These are phyloP conservation scores for Hirtodrosophila histrioides DNA, from an alignment of 2,888 invertebrate species.

Conservation along the genomic window DNA sequence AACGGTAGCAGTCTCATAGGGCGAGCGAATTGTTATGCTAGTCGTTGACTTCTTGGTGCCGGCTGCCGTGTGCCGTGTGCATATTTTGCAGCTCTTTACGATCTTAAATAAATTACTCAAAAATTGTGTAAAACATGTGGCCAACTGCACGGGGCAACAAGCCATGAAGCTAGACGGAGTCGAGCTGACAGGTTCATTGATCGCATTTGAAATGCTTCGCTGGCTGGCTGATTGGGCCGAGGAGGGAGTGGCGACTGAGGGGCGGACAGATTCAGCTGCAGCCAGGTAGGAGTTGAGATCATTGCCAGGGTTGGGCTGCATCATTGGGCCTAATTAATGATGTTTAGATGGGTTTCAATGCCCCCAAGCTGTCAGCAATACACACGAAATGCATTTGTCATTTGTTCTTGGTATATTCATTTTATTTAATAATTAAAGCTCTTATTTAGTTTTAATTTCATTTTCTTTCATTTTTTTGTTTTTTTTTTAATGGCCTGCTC, in stretches of 20 bases:
- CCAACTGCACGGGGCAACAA: constrained; percentile 2
- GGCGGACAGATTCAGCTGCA: neutral
- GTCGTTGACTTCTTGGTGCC: constrained; percentile 63
- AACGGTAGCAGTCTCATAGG: constrained; percentile 78
- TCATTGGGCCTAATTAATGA: constrained; percentile 63
- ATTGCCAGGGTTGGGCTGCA: constrained; percentile 13
- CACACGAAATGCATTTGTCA: constrained; percentile 38
- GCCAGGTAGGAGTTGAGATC: constrained; percentile 22
- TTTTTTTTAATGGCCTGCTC: constrained; percentile 7
- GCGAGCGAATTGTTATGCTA: constrained; percentile 80
- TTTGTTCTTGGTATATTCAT: constrained; percentile 62
- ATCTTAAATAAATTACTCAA: constrained; percentile 76
- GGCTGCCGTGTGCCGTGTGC: constrained; percentile 49
- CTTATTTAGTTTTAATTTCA: constrained; percentile 72
- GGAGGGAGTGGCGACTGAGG: neutral
- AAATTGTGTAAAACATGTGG: constrained; percentile 63
- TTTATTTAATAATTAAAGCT: constrained; percentile 80
- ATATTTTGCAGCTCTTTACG: constrained; percentile 74
- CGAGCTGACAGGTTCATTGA: constrained; percentile 72
- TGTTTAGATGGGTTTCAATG: constrained; percentile 51
- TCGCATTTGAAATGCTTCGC: constrained; percentile 75
- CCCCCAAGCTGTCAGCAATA: constrained; percentile 57
- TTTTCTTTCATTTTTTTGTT: constrained; percentile 31
- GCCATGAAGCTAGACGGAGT: constrained; percentile 20
- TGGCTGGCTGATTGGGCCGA: constrained; percentile 30